These are phyloP conservation scores for Ascaphus truei DNA, from an alignment of 2,113 vertebrate genomes.

Conservation along the genomic window DNA sequence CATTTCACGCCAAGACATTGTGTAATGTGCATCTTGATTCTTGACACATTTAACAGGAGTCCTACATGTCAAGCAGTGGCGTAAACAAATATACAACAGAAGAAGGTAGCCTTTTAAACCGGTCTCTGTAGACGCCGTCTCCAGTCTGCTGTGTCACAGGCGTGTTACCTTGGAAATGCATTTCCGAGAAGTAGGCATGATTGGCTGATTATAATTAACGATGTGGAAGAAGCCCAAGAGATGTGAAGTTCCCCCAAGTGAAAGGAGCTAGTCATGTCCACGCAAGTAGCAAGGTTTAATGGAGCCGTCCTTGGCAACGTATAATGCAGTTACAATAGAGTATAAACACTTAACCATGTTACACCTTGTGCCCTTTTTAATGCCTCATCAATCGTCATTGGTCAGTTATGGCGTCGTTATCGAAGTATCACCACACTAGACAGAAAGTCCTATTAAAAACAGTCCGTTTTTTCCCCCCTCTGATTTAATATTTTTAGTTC, in stretches of 20 bases:
- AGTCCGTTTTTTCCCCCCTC: too few relatives aligned
- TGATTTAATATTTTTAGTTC: too few relatives aligned
- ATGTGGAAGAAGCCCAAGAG: conserved; percentile 7
- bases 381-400: too few relatives aligned
- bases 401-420: too few relatives aligned
- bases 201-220: conserved; percentile 29
- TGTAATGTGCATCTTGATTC: neutral
- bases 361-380: too few relatives aligned
- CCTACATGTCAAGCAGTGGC: neutral
- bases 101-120: neutral
- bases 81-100: conserved; percentile 17
- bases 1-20: neutral
- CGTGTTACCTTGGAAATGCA: conserved; percentile 31
- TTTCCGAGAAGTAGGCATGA: conserved; percentile 18
- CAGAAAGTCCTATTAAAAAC: too few relatives aligned
- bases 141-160: conserved; percentile 6
- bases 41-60: neutral
- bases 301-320: neutral
- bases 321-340: neutral
- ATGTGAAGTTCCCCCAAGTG: conserved; percentile 1
- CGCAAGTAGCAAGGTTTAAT: neutral
- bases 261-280: neutral
- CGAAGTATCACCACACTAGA: too few relatives aligned
- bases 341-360: neutral
- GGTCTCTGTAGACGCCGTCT: conserved; percentile 15